Evolutionary conservation across 2,113 vertebrate genomes (phyloP), one percentile per base, ranked within the genome.

Genomic region (Ceyx margarethae): DNA sequence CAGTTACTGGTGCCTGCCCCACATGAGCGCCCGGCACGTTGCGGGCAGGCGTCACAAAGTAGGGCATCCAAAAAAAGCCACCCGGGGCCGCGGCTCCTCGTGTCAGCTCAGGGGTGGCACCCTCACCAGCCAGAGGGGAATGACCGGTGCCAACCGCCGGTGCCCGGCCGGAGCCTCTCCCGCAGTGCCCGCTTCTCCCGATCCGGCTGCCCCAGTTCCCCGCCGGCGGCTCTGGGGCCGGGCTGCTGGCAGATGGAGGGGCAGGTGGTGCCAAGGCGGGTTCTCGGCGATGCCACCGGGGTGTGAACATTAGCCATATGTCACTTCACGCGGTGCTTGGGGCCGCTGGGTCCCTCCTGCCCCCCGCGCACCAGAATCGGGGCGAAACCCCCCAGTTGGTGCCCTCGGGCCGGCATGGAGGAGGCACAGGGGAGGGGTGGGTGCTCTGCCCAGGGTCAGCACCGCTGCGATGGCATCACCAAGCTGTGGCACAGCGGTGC

Each of bases 261-360:
- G 20, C 53, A 48, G 7, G 53, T 14, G 64, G 53, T 42, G 12
- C 61, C 10, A 1, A 9, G 57, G 57, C 22, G 56, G 28, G 17
- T 46, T 50, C 65, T 6, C 7, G 16, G 4, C 28, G 65, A 15
- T 3, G 7, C 28, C 26, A 14, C 5, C 2, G 21, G 2, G 40
- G 83, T 56, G 74, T 8, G 21, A 64, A 48, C 1, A 18, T 14
- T 15, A 20, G 42, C 84, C 15, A 15, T 28, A 42, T 40, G 84
- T 56, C 74, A 23, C 25, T 13, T 2, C 3, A 1, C 6, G 26
- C 14, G 0, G 7, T 16, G 22, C 33, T 22, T 28, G 23, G 8
- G 50, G 23, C 51, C 42, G 10, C 35, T 15, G 51, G 18, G 6
- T 25, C 16, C 37, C 31, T 10, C 3, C 2, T 18, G 3, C 54